A percentile compares a stretch with the other conserved stretches of the same genome.
phyloP scores from a whole-genome alignment of 2,113 vertebrate genomes.

The Pagrus major region DNA sequence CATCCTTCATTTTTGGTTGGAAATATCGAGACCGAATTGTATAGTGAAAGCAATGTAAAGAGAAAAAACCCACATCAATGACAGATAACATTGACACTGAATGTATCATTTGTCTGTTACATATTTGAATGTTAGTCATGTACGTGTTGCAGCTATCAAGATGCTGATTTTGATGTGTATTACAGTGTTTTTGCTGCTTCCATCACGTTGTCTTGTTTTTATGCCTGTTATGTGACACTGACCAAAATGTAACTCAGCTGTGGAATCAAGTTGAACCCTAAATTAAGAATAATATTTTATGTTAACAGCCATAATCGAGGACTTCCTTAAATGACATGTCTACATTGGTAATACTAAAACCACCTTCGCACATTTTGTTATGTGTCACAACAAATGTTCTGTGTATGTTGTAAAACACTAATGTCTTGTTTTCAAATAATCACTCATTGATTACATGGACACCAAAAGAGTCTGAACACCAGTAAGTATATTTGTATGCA shows the following conservation, averaged over 20 bases:
- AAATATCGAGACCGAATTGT: too few species aligned
- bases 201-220: conserved; percentile 82
- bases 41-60: too few species aligned
- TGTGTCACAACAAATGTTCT: conserved; percentile 81
- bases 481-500: conserved; percentile 85
- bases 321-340: background rate
- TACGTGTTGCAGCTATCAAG: conserved; percentile 58
- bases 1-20: too few species aligned
- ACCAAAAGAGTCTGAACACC: conserved; percentile 84
- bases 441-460: conserved; percentile 88
- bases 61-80: background rate
- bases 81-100: conserved; percentile 43
- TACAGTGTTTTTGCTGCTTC: conserved; percentile 68
- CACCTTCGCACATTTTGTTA: conserved; percentile 68
- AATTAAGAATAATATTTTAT: background rate
- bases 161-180: conserved; percentile 57
- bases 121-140: conserved; percentile 78
- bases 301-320: fast-evolving
- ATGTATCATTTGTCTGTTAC: conserved; percentile 82
- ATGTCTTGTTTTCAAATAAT: conserved; percentile 89
- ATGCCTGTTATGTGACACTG: conserved; percentile 79
- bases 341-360: background rate
- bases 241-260: conserved; percentile 68
- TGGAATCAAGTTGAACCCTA: background rate
- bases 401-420: conserved; percentile 86